Conservation (phyloP, 2,797 vertebrate genomes). For the Psittacula echo region DNA sequence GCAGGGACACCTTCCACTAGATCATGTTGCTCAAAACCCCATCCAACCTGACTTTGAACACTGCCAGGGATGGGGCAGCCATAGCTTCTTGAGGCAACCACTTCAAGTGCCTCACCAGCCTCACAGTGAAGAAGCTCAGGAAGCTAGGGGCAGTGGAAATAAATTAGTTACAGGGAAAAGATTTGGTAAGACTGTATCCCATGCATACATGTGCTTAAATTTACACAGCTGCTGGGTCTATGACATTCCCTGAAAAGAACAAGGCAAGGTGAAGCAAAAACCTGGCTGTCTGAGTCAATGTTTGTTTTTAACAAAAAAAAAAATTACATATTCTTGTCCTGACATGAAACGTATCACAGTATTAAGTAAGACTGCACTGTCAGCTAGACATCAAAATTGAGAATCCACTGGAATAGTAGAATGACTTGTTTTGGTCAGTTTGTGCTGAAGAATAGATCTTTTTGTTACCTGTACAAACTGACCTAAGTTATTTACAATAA, state of each 20-base stretch:
- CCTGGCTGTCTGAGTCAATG: too few relatives aligned
- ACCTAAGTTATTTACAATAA: too few relatives aligned
- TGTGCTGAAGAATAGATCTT: too few relatives aligned
- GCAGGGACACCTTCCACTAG: neutral
- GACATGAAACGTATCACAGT: too few relatives aligned
- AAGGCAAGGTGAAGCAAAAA: too few relatives aligned
- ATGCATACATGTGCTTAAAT: neutral
- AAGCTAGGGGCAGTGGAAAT: neutral
- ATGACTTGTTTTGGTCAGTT: too few relatives aligned
- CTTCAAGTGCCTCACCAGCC: neutral
- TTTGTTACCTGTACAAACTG: too few relatives aligned
- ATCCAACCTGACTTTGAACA: neutral
- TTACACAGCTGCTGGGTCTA: neutral
- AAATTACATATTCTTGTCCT: too few relatives aligned
- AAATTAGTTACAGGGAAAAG: neutral
- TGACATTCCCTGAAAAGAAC: neutral
- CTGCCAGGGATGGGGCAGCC: neutral
- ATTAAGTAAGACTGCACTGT: too few relatives aligned
- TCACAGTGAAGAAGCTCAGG: neutral
- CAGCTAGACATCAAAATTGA: too few relatives aligned
- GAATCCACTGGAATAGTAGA: too few relatives aligned
- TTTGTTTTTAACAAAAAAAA: too few relatives aligned
- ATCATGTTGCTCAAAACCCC: neutral
- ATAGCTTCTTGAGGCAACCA: neutral
- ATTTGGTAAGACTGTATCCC: neutral